phyloP scores from a whole-genome alignment of 2,797 vertebrate species.

The Falco rusticolus region DNA sequence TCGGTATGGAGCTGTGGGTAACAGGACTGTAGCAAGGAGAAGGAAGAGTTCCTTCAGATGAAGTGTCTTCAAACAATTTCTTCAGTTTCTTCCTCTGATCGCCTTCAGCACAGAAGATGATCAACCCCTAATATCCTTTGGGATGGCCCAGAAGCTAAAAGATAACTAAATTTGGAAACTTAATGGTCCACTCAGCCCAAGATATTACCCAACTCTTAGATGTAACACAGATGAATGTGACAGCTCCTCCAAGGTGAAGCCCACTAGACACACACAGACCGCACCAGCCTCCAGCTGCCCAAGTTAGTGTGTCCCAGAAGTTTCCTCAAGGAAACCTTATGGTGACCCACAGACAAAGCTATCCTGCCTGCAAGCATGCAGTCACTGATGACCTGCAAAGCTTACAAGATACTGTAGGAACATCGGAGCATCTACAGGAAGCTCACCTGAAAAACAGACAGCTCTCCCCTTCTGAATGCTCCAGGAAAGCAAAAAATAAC shows the following conservation, averaged over 20 bases:
- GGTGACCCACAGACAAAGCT: background rate
- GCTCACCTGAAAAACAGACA: background rate
- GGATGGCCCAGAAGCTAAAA: background rate
- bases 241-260: background rate
- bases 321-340: background rate
- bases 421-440: background rate
- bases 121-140: background rate
- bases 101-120: background rate
- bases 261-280: background rate
- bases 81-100: background rate
- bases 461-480: background rate
- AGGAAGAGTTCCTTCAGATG: background rate
- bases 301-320: background rate
- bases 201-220: background rate
- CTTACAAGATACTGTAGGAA: background rate
- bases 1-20: too few relatives aligned
- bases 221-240: background rate
- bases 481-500: background rate
- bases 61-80: background rate
- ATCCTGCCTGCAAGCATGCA: background rate
- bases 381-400: rapidly evolving
- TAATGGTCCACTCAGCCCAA: background rate
- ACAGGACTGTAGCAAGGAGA: background rate
- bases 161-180: background rate
- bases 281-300: background rate